Evolutionary conservation across 2,797 vertebrate species (phyloP).

Genomic region (Spinibarbus caldwelli): DNA sequence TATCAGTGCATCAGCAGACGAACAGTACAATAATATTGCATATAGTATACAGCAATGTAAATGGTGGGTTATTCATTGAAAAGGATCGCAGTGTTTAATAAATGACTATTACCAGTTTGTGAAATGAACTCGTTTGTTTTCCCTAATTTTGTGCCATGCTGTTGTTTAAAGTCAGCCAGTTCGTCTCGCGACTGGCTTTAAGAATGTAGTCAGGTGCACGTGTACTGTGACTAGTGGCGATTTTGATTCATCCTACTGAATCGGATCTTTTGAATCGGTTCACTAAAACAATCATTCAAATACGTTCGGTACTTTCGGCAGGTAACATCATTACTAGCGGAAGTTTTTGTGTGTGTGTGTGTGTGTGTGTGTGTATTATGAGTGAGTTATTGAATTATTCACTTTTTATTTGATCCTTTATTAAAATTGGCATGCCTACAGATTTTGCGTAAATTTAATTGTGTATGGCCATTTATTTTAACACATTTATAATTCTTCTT

Average conservation of each 20-base stretch:
- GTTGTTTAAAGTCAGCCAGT: not conserved
- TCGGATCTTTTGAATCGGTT: constrained; percentile 21
- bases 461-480: not conserved
- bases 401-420: not conserved
- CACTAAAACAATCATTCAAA: constrained; percentile 15
- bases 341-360: too few species aligned
- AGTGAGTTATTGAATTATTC: not conserved
- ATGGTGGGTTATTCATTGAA: not conserved
- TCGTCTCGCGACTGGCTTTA: not conserved
- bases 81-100: not conserved
- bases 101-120: too few species aligned
- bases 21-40: too few species aligned
- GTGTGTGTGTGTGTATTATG: too few species aligned
- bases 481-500: not conserved
- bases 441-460: not conserved
- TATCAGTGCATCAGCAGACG: not conserved
- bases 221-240: not conserved
- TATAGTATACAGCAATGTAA: not conserved
- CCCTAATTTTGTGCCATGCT: not conserved
- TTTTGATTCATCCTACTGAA: not conserved
- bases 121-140: not conserved
- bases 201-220: not conserved
- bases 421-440: not conserved
- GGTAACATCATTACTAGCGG: not conserved
- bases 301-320: not conserved